Conservation (phyloP, 2,113 vertebrate genomes). For the Sorex araneus region DNA sequence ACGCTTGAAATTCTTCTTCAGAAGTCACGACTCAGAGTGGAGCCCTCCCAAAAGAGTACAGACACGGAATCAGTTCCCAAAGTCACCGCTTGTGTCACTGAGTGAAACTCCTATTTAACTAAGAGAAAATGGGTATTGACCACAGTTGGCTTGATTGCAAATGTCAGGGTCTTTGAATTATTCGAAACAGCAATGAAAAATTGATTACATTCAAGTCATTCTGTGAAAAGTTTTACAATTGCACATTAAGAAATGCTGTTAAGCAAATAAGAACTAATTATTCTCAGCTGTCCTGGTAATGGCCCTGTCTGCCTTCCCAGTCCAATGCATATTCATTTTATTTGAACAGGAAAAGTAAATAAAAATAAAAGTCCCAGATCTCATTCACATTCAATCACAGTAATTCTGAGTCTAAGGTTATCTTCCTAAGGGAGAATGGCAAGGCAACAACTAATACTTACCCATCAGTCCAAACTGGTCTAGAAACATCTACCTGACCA, state of each 20-base stretch:
- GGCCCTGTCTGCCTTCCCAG: slow-evolving; percentile 76
- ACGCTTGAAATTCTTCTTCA: neutral
- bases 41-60: slow-evolving; percentile 71
- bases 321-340: slow-evolving; percentile 82
- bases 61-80: slow-evolving; percentile 76
- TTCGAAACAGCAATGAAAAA: slow-evolving; percentile 87
- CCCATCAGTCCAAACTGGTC: slow-evolving; percentile 13
- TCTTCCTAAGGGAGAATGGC: neutral
- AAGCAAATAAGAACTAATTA: slow-evolving; percentile 89
- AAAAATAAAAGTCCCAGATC: slow-evolving; percentile 77
- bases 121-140: slow-evolving; percentile 90
- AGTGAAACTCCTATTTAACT: slow-evolving; percentile 89
- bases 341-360: slow-evolving; percentile 83
- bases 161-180: slow-evolving; percentile 88
- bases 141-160: slow-evolving; percentile 87
- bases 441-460: neutral
- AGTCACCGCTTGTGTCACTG: slow-evolving; percentile 77
- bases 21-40: neutral
- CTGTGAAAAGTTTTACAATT: slow-evolving; percentile 87
- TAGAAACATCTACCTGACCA: neutral
- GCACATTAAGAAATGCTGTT: slow-evolving; percentile 83
- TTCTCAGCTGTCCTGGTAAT: slow-evolving; percentile 84
- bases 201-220: slow-evolving; percentile 88
- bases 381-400: slow-evolving; percentile 72
- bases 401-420: slow-evolving; percentile 51